Conservation (phyloP, 1,140 invertebrate genomes). For the Leucophenga varia region DNA sequence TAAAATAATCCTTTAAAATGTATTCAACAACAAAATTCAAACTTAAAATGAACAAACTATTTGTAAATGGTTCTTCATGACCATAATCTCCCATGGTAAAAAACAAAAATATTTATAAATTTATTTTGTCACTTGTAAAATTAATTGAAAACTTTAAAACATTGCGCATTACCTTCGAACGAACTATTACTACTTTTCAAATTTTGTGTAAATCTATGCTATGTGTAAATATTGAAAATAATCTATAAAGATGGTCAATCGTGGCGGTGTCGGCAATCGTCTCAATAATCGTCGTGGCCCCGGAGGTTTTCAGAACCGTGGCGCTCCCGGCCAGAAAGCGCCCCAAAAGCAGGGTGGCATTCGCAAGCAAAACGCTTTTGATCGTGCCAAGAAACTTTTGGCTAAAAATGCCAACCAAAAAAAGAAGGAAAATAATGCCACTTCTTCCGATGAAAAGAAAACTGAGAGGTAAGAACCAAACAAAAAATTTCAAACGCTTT, state of each 20-base stretch:
- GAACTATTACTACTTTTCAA: background rate
- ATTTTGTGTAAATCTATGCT: background rate
- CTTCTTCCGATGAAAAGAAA: conserved; percentile 56
- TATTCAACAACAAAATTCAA: no score
- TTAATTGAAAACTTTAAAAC: no score
- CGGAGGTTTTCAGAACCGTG: conserved; percentile 56
- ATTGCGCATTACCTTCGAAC: no score
- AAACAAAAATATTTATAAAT: no score
- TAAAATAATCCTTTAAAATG: no score
- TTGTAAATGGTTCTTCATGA: no score
- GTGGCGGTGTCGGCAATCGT: conserved; percentile 55
- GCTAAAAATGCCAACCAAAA: conserved; percentile 57
- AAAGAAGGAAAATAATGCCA: conserved; percentile 51
- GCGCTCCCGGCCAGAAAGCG: conserved; percentile 49
- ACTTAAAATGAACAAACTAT: no score
- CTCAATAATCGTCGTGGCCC: conserved; percentile 56
- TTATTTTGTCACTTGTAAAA: no score
- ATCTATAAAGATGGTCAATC: conserved; percentile 51
- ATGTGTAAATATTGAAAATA: background rate
- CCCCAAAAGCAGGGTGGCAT: conserved; percentile 50
- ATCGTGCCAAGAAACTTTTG: conserved; percentile 58
- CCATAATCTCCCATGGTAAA: no score
- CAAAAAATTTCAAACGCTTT: conserved; percentile 20
- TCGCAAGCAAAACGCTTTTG: conserved; percentile 57
- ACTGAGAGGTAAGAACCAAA: conserved; percentile 55